These are phyloP conservation scores for Aldrovandia affinis DNA, from an alignment of 2,797 vertebrate genomes.

Conservation along the genomic window DNA sequence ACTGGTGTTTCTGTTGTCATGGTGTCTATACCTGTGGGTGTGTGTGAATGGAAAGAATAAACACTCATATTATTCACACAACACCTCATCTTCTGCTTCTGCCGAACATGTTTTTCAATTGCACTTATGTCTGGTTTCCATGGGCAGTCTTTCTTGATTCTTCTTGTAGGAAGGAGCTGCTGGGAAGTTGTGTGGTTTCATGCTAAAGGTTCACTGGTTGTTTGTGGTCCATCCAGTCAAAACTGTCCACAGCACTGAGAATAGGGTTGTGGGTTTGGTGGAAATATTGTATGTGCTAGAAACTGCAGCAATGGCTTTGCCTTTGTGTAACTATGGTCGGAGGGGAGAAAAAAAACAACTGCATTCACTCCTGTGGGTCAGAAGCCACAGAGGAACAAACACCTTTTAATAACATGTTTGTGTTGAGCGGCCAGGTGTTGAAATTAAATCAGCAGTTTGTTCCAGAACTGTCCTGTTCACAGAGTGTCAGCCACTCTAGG, in stretches of 20 bases:
- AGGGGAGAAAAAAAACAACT: background rate
- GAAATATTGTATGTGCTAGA: background rate
- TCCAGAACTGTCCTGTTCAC: background rate
- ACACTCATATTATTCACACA: too few species aligned
- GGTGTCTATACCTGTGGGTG: too few species aligned
- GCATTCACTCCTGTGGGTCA: background rate
- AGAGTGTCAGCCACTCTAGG: background rate
- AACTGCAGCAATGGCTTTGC: background rate
- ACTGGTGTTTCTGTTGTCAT: too few species aligned
- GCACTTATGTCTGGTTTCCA: too few species aligned
- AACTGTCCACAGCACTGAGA: background rate
- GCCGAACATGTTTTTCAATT: too few species aligned
- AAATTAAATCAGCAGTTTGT: background rate
- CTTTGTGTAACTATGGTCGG: background rate
- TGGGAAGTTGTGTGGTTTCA: too few species aligned
- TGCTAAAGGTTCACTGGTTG: too few species aligned
- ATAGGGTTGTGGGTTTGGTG: background rate
- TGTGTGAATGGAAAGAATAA: too few species aligned
- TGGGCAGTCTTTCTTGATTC: too few species aligned
- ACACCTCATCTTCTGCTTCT: too few species aligned
- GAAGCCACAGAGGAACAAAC: background rate
- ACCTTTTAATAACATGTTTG: background rate
- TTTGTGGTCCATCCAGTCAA: too few species aligned
- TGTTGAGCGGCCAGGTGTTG: background rate
- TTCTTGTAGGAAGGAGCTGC: too few species aligned